Base-by-base conservation (phyloP, 1,140 invertebrate species). In the Bombyx mandarina region DNA sequence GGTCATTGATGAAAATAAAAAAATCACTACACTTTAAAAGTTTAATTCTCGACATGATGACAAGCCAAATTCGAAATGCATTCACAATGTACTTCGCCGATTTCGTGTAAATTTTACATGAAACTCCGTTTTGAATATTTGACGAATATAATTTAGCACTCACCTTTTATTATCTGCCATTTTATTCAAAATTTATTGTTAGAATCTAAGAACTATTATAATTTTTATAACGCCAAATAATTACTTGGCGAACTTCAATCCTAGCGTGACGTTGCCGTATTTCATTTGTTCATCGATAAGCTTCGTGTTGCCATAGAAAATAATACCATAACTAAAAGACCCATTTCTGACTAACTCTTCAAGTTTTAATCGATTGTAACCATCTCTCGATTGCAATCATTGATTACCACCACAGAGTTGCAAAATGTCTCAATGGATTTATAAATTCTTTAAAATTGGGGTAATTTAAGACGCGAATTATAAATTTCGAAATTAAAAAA, bases 141-240 rank as follows among this genome's bases (percentile, higher is more conserved):
- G 2, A 35, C 26, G 2, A 43, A 8, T 1, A 43, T 54, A n/a
- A 3, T 9, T 44, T 44, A 18, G 43, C 46, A 75, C 82, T 86
- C 75, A 90, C 89, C 84, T 90, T 77, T 90, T 90, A 72, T 88
- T 89, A 67, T 90, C 89, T 75, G 88, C 89, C 89, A 90, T 90
- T 80, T 71, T 88, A 71, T 66, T 66, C 63, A 77, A 69, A 74
- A 76, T 73, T 66, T 73, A 72, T 69, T 74, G 62, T 75, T 71
- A 75, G 61, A 75, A 71, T 74, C 68, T 57, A 61, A 73, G 73
- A 77, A 77, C 74, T 77, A 66, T 75, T 66, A 60, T 72, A 72
- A 72, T 79, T 75, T 73, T 73, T 52, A 63, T 71, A 81, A 81
- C 61, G 75, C 80, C 77, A 76, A 86, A 86, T 77, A 71, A 74